A percentile compares a stretch with the other conserved stretches of the same genome.
These are phyloP conservation scores for Chitala chitala DNA, from an alignment of 2,113 vertebrate species.

Conservation along the genomic window DNA sequence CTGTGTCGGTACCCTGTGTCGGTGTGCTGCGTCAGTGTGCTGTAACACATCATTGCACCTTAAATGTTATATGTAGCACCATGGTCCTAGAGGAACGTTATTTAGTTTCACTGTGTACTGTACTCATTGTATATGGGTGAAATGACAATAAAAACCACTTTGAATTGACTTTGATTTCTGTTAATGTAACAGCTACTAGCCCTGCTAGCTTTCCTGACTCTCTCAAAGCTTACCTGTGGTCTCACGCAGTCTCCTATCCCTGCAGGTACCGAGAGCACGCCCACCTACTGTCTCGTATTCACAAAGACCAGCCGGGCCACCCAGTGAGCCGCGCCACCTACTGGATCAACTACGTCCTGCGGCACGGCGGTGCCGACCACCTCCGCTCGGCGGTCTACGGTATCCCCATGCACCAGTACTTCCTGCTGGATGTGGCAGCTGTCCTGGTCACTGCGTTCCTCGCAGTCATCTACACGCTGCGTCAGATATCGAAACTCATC, in stretches of 20 bases:
- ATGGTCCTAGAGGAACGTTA: too few species aligned
- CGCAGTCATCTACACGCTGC: conserved; percentile 58
- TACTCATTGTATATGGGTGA: too few species aligned
- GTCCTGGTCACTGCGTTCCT: conserved; percentile 61
- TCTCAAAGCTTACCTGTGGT: too few species aligned
- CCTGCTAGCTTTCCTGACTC: too few species aligned
- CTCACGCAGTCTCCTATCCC: background rate
- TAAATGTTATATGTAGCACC: too few species aligned
- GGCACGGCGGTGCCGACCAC: conserved; percentile 84
- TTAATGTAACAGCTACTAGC: too few species aligned
- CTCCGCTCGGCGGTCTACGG: conserved; percentile 82
- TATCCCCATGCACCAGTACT: conserved; percentile 87
- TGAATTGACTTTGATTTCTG: too few species aligned
- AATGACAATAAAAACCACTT: too few species aligned
- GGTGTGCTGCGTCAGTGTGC: too few species aligned
- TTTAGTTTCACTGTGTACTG: too few species aligned
- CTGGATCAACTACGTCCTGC: conserved; percentile 93
- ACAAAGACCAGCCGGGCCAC: conserved; percentile 92
- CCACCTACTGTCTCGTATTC: conserved; percentile 80
- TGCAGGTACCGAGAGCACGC: conserved; percentile 80
- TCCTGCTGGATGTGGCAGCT: conserved; percentile 79
- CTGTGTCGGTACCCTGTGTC: too few species aligned
- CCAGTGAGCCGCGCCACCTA: conserved; percentile 85
- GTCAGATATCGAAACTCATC: conserved; percentile 59
- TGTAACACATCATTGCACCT: too few species aligned